A percentile compares a stretch with the other conserved stretches of the same genome.
These are phyloP conservation scores for Drosophila takahashii DNA, from an alignment of 1,140 invertebrate genomes.

Conservation along the genomic window DNA sequence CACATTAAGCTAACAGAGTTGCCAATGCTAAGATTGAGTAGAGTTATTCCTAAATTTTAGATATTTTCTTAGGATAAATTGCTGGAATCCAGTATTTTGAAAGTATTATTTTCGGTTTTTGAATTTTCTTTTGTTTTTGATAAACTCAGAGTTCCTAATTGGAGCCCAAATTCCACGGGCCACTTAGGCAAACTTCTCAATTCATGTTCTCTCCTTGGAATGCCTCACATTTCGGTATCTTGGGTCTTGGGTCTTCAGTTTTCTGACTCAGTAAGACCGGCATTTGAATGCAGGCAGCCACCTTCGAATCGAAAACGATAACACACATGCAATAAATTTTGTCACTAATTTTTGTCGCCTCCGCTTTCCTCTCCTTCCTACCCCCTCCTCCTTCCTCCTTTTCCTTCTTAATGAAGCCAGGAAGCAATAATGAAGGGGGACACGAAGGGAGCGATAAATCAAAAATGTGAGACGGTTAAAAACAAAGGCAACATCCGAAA, in stretches of 20 bases:
- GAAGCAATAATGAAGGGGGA: conserved; percentile 14
- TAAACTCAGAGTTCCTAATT: background rate
- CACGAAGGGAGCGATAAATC: conserved; percentile 54
- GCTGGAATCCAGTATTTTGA: background rate
- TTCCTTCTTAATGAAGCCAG: conserved; percentile 56
- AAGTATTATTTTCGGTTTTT: background rate
- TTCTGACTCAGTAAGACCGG: conserved; percentile 18
- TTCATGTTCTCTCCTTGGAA: background rate
- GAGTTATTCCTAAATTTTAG: background rate
- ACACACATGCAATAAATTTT: conserved; percentile 71
- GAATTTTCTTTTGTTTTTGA: background rate
- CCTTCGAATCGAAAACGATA: conserved; percentile 25
- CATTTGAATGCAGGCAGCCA: conserved; percentile 38
- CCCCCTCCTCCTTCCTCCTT: background rate
- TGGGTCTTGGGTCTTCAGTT: background rate
- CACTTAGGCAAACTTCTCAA: conserved; percentile 3
- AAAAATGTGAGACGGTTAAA: conserved; percentile 60
- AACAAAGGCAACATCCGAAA: conserved; percentile 66
- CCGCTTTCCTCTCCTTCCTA: conserved; percentile 42
- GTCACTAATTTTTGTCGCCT: conserved; percentile 75
- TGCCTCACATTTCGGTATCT: conserved; percentile 2
- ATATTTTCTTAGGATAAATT: background rate
- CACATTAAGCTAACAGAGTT: too few species aligned
- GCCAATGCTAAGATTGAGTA: too few species aligned
- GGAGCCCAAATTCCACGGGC: background rate